phyloP scores from a whole-genome alignment of 2,888 invertebrate species.

The Lamproptera curius region DNA sequence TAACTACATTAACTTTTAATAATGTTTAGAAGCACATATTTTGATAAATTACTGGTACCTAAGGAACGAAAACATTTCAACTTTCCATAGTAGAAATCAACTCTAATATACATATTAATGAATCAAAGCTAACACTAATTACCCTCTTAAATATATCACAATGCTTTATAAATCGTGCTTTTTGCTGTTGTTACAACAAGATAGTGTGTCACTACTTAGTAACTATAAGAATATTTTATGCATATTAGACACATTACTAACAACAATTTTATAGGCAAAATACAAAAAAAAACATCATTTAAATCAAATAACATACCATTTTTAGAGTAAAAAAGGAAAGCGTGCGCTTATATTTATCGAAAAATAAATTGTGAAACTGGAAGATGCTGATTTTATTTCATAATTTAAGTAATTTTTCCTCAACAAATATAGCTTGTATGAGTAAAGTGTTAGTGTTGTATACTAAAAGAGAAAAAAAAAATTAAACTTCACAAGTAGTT shows the following conservation, averaged over 20 bases:
- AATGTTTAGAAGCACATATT: constrained; percentile 10
- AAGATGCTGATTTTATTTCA: neutral
- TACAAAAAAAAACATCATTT: neutral
- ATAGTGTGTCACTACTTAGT: neutral
- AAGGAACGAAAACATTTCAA: constrained; percentile 10
- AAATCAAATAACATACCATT: neutral
- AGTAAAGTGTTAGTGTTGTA: no score
- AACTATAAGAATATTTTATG: neutral
- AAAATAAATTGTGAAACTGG: neutral
- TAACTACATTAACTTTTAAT: constrained; percentile 7
- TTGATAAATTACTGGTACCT: constrained; percentile 1
- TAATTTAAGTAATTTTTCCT: neutral
- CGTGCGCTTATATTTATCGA: neutral
- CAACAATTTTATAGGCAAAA: neutral
- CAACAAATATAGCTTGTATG: no score
- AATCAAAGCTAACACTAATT: constrained; percentile 10
- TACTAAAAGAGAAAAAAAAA: no score
- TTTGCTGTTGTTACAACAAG: neutral
- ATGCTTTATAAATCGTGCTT: constrained; percentile 9
- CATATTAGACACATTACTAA: neutral
- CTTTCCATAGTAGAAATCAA: neutral
- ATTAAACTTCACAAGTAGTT: no score
- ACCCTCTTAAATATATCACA: constrained; percentile 22
- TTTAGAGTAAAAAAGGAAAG: neutral
- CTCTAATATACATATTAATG: neutral